Conservation (phyloP, 2,888 invertebrate genomes). For the Aporophyla lueneburgensis region DNA sequence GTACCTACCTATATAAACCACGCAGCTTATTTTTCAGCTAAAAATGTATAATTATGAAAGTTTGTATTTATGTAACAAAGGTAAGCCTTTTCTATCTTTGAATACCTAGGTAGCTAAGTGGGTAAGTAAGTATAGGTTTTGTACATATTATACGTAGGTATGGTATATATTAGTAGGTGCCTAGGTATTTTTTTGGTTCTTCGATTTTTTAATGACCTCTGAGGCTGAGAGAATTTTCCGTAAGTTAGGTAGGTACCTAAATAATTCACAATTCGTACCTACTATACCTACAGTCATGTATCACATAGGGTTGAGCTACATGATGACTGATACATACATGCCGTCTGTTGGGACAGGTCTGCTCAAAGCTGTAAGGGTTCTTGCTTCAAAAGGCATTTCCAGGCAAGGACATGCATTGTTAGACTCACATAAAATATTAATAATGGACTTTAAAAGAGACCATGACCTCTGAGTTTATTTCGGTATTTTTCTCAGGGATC, state of each 20-base stretch:
- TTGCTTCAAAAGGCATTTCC: no score
- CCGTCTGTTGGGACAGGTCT: no score
- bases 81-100: neutral
- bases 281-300: no score
- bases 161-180: neutral
- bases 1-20: neutral
- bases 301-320: no score
- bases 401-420: no score
- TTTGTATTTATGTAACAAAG: neutral
- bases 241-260: neutral
- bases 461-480: no score
- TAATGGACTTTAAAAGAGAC: no score
- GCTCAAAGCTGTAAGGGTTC: no score
- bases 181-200: slow-evolving; percentile 1
- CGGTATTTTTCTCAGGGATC: no score
- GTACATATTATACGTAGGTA: neutral
- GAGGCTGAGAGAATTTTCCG: slow-evolving; percentile 3
- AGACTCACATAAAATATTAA: no score
- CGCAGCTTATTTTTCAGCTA: neutral
- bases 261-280: no score
- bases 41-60: neutral
- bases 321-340: no score
- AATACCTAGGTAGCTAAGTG: neutral
- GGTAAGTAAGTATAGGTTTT: neutral
- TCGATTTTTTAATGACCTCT: neutral